phyloP scores from a whole-genome alignment of 2,888 invertebrate genomes.

The Tinea trinotella region DNA sequence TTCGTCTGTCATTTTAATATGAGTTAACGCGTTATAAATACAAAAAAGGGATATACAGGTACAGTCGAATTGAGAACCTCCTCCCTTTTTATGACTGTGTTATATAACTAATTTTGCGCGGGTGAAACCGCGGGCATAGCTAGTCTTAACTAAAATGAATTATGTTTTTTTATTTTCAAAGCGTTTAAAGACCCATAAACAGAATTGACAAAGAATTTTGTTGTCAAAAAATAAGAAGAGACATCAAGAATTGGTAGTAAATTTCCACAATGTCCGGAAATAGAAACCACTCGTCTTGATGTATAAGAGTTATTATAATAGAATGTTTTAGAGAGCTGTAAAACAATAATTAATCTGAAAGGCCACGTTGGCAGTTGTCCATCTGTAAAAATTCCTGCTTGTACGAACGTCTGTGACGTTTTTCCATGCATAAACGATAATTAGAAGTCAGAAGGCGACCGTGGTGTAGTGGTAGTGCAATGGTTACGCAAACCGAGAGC shows the following conservation, averaged over 20 bases:
- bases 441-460: too few species aligned
- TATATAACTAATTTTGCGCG: too few species aligned
- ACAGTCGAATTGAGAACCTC: too few species aligned
- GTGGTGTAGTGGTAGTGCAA: too few species aligned
- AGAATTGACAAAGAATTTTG: conserved; percentile 42
- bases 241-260: conserved; percentile 61
- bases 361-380: conserved; percentile 55
- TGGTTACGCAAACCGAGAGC: too few species aligned
- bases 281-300: conserved; percentile 41
- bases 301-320: conserved; percentile 54
- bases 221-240: conserved; percentile 30
- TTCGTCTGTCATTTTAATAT: too few species aligned
- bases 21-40: too few species aligned
- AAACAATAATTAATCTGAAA: conserved; percentile 70
- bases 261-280: conserved; percentile 41
- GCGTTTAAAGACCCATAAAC: conserved; percentile 25
- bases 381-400: conserved; percentile 43
- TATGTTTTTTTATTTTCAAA: neutral
- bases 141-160: neutral
- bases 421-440: neutral
- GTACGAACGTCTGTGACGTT: neutral
- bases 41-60: too few species aligned
- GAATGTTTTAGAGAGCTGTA: conserved; percentile 58
- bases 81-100: too few species aligned
- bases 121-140: too few species aligned